A percentile compares a stretch with the other conserved stretches of the same genome.
These are phyloP conservation scores for Microplitis deprimator DNA, from an alignment of 2,888 invertebrate species.

Conservation along the genomic window DNA sequence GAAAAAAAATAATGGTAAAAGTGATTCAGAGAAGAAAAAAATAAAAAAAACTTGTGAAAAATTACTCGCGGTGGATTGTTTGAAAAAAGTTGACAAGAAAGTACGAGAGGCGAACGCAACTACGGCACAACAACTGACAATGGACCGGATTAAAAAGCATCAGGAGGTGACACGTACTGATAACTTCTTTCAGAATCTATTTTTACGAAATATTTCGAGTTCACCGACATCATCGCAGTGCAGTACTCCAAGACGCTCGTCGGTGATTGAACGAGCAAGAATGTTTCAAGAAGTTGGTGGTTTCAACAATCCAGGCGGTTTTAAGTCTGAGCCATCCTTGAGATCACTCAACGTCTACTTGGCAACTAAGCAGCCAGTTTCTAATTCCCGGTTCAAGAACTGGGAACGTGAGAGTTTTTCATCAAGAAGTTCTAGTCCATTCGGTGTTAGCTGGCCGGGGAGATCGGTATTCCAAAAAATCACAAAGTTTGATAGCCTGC, in stretches of 20 bases:
- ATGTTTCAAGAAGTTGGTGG: constrained; percentile 77
- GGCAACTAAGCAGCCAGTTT: constrained; percentile 80
- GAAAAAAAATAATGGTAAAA: constrained; percentile 45
- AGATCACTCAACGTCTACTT: constrained; percentile 78
- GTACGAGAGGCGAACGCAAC: constrained; percentile 50
- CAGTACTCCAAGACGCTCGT: constrained; percentile 72
- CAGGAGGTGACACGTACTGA: constrained; percentile 77
- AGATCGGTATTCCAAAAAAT: constrained; percentile 68
- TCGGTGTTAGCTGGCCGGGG: constrained; percentile 76
- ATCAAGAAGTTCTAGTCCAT: constrained; percentile 74
- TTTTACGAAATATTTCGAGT: constrained; percentile 73
- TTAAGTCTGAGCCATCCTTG: constrained; percentile 75
- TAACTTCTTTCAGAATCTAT: constrained; percentile 81
- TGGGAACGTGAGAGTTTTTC: constrained; percentile 76
- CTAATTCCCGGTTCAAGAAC: constrained; percentile 80
- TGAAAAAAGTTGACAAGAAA: constrained; percentile 32
- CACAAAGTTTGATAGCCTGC: constrained; percentile 66
- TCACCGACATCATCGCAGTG: constrained; percentile 68
- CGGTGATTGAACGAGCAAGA: constrained; percentile 80
- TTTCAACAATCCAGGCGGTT: constrained; percentile 58
- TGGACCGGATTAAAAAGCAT: constrained; percentile 74
- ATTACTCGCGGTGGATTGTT: constrained; percentile 30
- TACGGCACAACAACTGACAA: constrained; percentile 54
- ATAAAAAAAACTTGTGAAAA: constrained; percentile 40
- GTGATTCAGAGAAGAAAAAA: constrained; percentile 52